phyloP scores from a whole-genome alignment of 2,113 vertebrate species.

The Machaerirhynchus nigripectus region DNA sequence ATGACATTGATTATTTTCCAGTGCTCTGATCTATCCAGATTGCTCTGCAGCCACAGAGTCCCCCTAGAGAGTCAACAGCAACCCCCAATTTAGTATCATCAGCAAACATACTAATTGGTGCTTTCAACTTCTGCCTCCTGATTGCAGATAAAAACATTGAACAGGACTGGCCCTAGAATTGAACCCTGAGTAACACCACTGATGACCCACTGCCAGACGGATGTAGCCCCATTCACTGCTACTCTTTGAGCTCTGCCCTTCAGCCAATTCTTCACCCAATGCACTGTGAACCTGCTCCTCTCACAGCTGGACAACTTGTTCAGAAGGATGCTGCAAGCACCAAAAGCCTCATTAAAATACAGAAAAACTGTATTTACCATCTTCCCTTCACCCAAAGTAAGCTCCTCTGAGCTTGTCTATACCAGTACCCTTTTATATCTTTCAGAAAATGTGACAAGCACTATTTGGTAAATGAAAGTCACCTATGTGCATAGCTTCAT shows the following conservation, averaged over 20 bases:
- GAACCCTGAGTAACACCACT: fast-evolving
- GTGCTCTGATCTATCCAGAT: neutral
- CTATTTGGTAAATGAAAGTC: fast-evolving
- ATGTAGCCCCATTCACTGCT: neutral
- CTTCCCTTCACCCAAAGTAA: neutral
- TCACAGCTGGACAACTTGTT: neutral
- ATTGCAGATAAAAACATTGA: neutral
- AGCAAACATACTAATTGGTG: neutral
- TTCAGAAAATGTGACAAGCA: fast-evolving
- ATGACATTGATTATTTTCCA: neutral
- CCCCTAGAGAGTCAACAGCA: neutral
- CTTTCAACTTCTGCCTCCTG: neutral
- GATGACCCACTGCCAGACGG: fast-evolving
- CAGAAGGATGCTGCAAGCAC: neutral
- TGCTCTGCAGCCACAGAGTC: neutral
- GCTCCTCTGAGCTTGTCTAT: too few relatives aligned
- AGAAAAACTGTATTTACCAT: neutral
- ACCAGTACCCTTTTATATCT: neutral
- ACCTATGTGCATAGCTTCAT: fast-evolving
- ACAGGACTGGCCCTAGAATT: neutral
- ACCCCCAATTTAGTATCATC: neutral
- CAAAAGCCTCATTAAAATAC: neutral
- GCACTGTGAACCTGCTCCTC: neutral
- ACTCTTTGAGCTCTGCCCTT: neutral
- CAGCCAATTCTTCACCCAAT: neutral